These are phyloP conservation scores for Asobara japonica DNA, from an alignment of 1,140 invertebrate genomes.

Conservation along the genomic window DNA sequence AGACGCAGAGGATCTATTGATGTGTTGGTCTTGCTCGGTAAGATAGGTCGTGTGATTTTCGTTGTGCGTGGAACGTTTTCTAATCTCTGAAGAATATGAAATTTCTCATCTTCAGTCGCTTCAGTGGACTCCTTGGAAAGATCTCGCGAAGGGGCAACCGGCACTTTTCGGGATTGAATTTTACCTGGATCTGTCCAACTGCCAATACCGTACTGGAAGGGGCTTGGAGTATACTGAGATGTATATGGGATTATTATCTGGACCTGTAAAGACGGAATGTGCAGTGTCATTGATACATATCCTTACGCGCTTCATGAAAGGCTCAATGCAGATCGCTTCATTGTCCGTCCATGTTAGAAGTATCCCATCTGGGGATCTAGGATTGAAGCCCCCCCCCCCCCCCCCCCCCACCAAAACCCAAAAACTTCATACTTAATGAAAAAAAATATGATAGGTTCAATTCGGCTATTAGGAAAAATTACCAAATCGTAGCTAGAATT, in stretches of 20 bases:
- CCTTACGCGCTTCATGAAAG: too few species aligned
- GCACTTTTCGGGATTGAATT: conserved; percentile 65
- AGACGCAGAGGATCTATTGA: conserved; percentile 77
- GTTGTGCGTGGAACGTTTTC: conserved; percentile 48
- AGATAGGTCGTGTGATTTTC: conserved; percentile 45
- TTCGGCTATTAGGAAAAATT: too few species aligned
- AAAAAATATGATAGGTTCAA: too few species aligned
- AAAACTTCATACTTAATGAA: too few species aligned
- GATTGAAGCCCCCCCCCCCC: too few species aligned
- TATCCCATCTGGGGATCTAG: too few species aligned
- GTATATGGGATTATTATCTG: conserved; percentile 84
- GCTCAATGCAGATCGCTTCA: too few species aligned
- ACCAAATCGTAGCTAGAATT: too few species aligned
- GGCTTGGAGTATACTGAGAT: conserved; percentile 70
- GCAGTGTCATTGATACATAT: too few species aligned
- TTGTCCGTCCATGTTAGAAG: too few species aligned
- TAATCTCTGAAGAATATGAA: conserved; percentile 39
- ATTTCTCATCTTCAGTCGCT: conserved; percentile 53
- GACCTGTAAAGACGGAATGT: conserved; percentile 63
- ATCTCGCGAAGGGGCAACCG: conserved; percentile 36
- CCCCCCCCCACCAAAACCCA: too few species aligned
- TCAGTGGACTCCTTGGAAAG: conserved; percentile 40
- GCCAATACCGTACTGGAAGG: conserved; percentile 58
- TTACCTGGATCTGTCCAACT: conserved; percentile 49
- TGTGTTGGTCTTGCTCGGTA: conserved; percentile 52